Evolutionary conservation across 1,140 invertebrate species (phyloP).

Genomic region (Asobara japonica): DNA sequence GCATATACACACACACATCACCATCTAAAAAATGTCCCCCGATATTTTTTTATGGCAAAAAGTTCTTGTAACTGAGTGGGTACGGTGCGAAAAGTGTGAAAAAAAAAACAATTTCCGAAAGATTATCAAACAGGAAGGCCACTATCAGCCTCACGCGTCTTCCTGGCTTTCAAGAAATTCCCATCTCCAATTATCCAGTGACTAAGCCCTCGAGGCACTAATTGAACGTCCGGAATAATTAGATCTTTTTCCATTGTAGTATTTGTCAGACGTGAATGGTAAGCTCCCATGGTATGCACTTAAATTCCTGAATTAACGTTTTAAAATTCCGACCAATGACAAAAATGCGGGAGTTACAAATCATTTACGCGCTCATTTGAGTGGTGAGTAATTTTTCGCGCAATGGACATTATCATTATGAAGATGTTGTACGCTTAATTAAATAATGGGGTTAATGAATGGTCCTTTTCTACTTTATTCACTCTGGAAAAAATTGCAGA

Average conservation of each 20-base stretch:
- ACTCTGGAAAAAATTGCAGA: too few relatives aligned
- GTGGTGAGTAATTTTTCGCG: neutral
- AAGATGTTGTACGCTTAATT: neutral
- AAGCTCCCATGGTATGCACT: neutral
- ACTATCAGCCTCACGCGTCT: constrained; percentile 13
- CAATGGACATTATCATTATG: neutral
- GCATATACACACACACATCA: too few relatives aligned
- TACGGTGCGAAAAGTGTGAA: too few relatives aligned
- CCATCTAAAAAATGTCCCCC: too few relatives aligned
- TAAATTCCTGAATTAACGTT: neutral
- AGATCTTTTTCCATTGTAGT: constrained; percentile 11
- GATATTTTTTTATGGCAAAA: too few relatives aligned
- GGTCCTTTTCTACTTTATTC: too few relatives aligned
- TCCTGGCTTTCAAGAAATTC: constrained; percentile 25
- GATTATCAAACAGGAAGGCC: constrained; percentile 30
- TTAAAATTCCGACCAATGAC: neutral
- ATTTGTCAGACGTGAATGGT: constrained; percentile 10
- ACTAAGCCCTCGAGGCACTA: constrained; percentile 11
- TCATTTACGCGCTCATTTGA: neutral
- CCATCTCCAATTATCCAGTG: neutral
- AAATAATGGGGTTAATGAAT: too few relatives aligned
- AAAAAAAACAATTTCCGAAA: too few relatives aligned
- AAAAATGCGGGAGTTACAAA: neutral
- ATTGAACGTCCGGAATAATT: constrained; percentile 30
- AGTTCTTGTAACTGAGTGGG: too few relatives aligned